Conservation (phyloP, 2,888 invertebrate genomes). For the Trachelus tabidus region DNA sequence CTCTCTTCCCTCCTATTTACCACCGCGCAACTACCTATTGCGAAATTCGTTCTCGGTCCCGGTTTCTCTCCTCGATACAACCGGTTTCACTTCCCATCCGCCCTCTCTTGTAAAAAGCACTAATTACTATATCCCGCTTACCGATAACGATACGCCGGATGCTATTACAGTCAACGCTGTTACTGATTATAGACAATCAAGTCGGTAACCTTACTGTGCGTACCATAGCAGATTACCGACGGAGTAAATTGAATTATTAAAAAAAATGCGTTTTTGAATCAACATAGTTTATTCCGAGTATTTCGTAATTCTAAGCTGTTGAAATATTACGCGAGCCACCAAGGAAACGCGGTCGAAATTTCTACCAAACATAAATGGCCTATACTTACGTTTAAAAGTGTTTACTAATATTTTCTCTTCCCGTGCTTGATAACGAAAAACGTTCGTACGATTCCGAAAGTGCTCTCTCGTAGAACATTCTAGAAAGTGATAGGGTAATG, state of each 20-base stretch:
- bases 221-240: constrained; percentile 7
- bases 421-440: neutral
- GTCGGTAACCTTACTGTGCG: constrained; percentile 15
- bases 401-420: neutral
- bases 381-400: neutral
- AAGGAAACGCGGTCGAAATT: neutral
- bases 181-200: neutral
- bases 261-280: neutral
- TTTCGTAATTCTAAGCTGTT: too few species aligned
- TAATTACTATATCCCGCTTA: constrained; percentile 36
- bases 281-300: too few species aligned
- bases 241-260: neutral
- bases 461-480: neutral
- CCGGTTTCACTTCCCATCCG: constrained; percentile 10
- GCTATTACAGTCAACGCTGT: constrained; percentile 17
- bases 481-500: neutral
- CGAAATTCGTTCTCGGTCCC: constrained; percentile 2
- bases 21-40: constrained; percentile 16
- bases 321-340: too few species aligned
- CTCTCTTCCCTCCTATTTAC: constrained; percentile 23
- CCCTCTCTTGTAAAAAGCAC: constrained; percentile 23
- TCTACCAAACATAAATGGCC: neutral
- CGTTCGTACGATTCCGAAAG: neutral
- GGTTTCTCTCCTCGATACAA: neutral
- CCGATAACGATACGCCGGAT: constrained; percentile 35